Evolutionary conservation across 2,888 invertebrate species (phyloP).

Genomic region (Parnassius orleans): DNA sequence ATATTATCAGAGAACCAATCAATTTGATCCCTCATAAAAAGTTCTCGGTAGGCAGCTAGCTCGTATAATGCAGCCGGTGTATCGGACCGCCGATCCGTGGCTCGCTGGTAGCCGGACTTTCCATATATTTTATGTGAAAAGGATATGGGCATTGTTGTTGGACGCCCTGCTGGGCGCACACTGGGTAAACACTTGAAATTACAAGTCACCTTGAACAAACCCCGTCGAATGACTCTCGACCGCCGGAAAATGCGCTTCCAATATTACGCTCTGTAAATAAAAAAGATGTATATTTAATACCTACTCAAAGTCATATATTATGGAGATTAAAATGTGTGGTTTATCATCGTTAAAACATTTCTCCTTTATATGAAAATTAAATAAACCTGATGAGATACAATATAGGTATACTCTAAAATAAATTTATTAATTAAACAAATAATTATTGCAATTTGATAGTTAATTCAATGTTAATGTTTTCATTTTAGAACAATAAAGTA

Average conservation of each 20-base stretch:
- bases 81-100: slow-evolving; percentile 71
- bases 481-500: too few species aligned
- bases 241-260: slow-evolving; percentile 73
- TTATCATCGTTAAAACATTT: too few species aligned
- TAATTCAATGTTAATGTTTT: too few species aligned
- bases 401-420: too few species aligned
- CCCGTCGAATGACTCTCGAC: slow-evolving; percentile 35
- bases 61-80: slow-evolving; percentile 65
- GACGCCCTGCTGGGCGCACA: slow-evolving; percentile 68
- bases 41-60: slow-evolving; percentile 70
- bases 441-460: too few species aligned
- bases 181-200: slow-evolving; percentile 79
- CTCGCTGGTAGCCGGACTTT: slow-evolving; percentile 70
- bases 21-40: slow-evolving; percentile 81
- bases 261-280: slow-evolving; percentile 72
- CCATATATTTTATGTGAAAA: slow-evolving; percentile 81
- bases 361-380: too few species aligned
- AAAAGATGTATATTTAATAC: slow-evolving; percentile 37
- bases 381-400: too few species aligned
- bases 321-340: neutral
- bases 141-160: slow-evolving; percentile 78
- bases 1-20: slow-evolving; percentile 79
- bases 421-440: too few species aligned
- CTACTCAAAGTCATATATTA: slow-evolving; percentile 11
- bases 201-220: slow-evolving; percentile 65